A percentile compares a stretch with the other conserved stretches of the same genome.
Conservation (phyloP, 1,140 invertebrate species). For the Chelonus insularis region DNA sequence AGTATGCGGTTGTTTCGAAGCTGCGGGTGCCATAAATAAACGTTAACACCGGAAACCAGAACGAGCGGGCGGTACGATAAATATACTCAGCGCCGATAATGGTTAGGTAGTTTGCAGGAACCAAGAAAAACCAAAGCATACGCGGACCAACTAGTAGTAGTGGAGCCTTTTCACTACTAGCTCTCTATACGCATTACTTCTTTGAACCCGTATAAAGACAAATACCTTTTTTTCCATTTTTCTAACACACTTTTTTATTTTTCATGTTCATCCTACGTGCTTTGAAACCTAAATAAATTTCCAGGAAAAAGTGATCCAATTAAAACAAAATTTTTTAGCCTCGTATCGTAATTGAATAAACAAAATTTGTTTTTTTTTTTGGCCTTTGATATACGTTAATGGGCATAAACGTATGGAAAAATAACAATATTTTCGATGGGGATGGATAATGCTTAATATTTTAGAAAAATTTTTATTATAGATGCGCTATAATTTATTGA, state of each 20-base stretch:
- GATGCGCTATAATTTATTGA: too few species aligned
- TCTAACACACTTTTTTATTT: neutral
- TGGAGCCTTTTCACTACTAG: neutral
- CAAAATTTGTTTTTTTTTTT: too few species aligned
- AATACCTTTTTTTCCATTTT: neutral
- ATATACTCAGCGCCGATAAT: constrained; percentile 43
- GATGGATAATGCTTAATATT: too few species aligned
- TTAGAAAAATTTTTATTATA: too few species aligned
- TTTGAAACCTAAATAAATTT: neutral
- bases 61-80: constrained; percentile 42
- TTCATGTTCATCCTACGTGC: neutral
- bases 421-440: too few species aligned
- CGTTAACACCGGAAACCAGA: constrained; percentile 43
- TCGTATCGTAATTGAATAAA: too few species aligned
- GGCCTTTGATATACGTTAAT: too few species aligned
- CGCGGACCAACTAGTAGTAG: too few species aligned
- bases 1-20: neutral
- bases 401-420: too few species aligned
- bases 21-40: constrained; percentile 52
- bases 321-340: too few species aligned
- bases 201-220: constrained; percentile 5
- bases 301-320: too few species aligned
- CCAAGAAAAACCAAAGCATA: constrained; percentile 22
- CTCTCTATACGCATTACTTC: neutral
- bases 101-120: constrained; percentile 20